A percentile compares a stretch with the other conserved stretches of the same genome.
These are phyloP conservation scores for Watsonalla binaria DNA, from an alignment of 2,888 invertebrate species.

Conservation along the genomic window DNA sequence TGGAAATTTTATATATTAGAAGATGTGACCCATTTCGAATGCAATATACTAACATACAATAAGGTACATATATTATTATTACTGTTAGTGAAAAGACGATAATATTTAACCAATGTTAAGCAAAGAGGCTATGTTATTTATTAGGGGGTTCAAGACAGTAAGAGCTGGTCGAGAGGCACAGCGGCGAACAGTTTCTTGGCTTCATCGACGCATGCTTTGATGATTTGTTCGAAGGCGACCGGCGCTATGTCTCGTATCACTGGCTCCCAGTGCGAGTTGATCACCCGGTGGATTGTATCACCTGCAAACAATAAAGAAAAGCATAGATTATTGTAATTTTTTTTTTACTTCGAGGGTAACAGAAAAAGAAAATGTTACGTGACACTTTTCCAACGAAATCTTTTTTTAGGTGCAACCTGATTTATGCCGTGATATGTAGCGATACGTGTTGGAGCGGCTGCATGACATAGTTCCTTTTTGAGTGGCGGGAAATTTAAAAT, in stretches of 20 bases:
- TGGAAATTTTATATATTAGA: too few relatives aligned
- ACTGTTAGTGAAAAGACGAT: too few relatives aligned
- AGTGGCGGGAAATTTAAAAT: too few relatives aligned
- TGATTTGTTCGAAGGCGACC: slow-evolving; percentile 65
- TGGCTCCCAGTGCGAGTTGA: slow-evolving; percentile 71
- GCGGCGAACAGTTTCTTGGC: slow-evolving; percentile 64
- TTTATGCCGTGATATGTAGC: too few relatives aligned
- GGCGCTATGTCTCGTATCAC: slow-evolving; percentile 72
- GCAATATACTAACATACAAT: background rate
- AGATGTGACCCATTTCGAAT: background rate
- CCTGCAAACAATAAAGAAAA: slow-evolving; percentile 34
- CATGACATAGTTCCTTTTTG: too few relatives aligned
- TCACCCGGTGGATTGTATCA: slow-evolving; percentile 55
- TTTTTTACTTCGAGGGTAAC: too few relatives aligned
- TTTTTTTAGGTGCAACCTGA: too few relatives aligned
- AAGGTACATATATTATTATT: slow-evolving; percentile 22
- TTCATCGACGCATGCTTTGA: slow-evolving; percentile 64
- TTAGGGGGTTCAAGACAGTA: slow-evolving; percentile 33
- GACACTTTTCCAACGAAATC: too few relatives aligned
- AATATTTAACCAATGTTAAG: too few relatives aligned
- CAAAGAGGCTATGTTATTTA: background rate
- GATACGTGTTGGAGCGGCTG: too few relatives aligned
- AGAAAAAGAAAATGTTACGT: too few relatives aligned
- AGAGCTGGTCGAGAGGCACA: slow-evolving; percentile 50
- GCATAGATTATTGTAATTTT: background rate